Base-by-base conservation (phyloP, 2,113 vertebrate species). In the Haliaeetus leucogaster region DNA sequence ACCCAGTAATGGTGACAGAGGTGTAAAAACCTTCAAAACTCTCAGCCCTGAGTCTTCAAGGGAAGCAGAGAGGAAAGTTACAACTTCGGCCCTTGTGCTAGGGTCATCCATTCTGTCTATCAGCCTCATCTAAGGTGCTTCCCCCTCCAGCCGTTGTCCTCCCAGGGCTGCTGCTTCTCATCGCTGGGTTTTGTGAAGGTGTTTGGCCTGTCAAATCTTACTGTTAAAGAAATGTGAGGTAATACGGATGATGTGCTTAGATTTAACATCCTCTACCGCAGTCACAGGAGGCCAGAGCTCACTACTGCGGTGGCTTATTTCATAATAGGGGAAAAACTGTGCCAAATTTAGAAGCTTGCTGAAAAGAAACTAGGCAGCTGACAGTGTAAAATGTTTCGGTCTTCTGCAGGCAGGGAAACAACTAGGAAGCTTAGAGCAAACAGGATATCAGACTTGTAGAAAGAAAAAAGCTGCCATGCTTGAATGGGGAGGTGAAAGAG, bases 391-490 rank as follows among this genome's bases (percentile, higher is more conserved):
- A 80, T 29, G 38, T 66, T 58, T 86, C 38, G 66, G 86, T 86
- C 82, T 86, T 50, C 47, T 91, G 68, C 83, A 91, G 89, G 47
- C 89, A 94, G 82, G 68, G 72, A 82, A 83, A 56, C 62, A 74
- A 66, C 25, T 72, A 58, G 84, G 90, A 93, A 81, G 94, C 90
- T 91, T 89, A 91, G 56, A 93, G 89, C 91, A 96, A 95, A 84
- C 86, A 82, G 89, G 52, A 36, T 94, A n/a, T 87, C 42, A 22
- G 89, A 29, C 77, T 72, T 92, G 55, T 71, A 93, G 91, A 59
- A 84, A 93, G 86, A 70, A 94, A 92, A 86, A 95, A 84, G 68
- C 77, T 52, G 73, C 68, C 8, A 2, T 40, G 73, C 84, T 91
- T 15, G 11, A 93, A 70, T 1, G 0, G 73, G 55, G 86, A 92